Evolutionary conservation across 2,797 vertebrate genomes (phyloP).

Genomic region (Dendrocincla tyrannina): DNA sequence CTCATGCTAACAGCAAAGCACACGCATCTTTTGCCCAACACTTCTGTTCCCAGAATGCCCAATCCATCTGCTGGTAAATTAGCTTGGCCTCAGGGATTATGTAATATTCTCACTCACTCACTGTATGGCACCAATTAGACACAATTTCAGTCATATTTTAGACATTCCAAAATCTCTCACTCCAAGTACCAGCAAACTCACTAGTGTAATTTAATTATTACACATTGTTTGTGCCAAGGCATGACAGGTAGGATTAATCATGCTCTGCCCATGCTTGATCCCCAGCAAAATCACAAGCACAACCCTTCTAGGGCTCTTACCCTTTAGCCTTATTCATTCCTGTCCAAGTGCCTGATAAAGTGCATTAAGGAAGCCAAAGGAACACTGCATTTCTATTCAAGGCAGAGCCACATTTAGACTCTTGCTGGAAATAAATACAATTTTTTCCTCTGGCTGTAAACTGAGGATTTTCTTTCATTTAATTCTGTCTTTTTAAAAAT

Average conservation of each 20-base stretch:
- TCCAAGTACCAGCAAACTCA: neutral
- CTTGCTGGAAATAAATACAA: neutral
- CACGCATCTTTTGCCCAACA: neutral
- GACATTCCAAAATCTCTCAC: neutral
- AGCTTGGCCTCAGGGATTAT: neutral
- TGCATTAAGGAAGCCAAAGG: neutral
- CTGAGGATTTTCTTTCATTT: neutral
- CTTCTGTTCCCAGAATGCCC: neutral
- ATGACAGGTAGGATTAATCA: neutral
- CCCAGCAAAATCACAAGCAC: neutral
- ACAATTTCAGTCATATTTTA: neutral
- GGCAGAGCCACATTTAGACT: neutral
- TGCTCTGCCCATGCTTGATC: neutral
- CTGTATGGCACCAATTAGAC: neutral
- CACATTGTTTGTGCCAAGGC: neutral
- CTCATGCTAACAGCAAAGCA: neutral
- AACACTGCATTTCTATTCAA: neutral
- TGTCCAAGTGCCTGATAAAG: neutral
- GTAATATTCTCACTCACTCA: neutral
- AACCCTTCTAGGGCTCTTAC: neutral
- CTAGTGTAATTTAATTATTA: neutral
- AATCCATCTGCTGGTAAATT: neutral
- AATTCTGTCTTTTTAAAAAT: neutral
- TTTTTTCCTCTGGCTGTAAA: slow-evolving; percentile 7
- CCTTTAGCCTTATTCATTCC: neutral